phyloP scores from a whole-genome alignment of 92 coral and sea anemone species.

The Parazoanthus darwini region DNA sequence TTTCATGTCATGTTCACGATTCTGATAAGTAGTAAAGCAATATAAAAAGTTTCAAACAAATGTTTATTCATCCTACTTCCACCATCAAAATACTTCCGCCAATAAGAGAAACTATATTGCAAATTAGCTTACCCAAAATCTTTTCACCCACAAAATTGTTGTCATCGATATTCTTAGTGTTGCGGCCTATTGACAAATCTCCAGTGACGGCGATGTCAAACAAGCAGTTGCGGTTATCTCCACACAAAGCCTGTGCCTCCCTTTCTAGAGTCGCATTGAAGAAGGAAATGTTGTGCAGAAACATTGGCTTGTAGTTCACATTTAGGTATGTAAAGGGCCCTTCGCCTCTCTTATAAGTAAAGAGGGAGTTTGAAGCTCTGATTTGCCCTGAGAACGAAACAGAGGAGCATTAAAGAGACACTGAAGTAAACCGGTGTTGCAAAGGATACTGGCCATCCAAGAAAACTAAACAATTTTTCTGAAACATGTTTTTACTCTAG shows the following conservation, averaged over 20 bases:
- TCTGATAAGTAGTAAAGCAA: no score
- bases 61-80: no score
- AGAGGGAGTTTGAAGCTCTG: slow-evolving; percentile 50
- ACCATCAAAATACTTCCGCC: no score
- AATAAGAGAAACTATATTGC: neutral
- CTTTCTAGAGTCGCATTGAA: slow-evolving; percentile 49
- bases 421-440: no score
- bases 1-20: no score
- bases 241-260: slow-evolving; percentile 63
- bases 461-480: no score
- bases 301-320: slow-evolving; percentile 69
- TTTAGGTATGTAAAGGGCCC: slow-evolving; percentile 44
- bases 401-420: neutral
- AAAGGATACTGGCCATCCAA: no score
- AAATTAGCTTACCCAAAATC: slow-evolving; percentile 51
- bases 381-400: slow-evolving; percentile 63
- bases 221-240: slow-evolving; percentile 59
- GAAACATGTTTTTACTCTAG: no score
- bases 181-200: slow-evolving; percentile 54
- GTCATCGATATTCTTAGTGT: slow-evolving; percentile 53
- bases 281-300: slow-evolving; percentile 69
- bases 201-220: slow-evolving; percentile 79
- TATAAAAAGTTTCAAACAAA: no score
- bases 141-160: slow-evolving; percentile 47
- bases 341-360: slow-evolving; percentile 59